Evolutionary conservation across 2,797 vertebrate species (phyloP), one percentile per base, ranked within the genome.

Genomic region (Myotis planiceps): DNA sequence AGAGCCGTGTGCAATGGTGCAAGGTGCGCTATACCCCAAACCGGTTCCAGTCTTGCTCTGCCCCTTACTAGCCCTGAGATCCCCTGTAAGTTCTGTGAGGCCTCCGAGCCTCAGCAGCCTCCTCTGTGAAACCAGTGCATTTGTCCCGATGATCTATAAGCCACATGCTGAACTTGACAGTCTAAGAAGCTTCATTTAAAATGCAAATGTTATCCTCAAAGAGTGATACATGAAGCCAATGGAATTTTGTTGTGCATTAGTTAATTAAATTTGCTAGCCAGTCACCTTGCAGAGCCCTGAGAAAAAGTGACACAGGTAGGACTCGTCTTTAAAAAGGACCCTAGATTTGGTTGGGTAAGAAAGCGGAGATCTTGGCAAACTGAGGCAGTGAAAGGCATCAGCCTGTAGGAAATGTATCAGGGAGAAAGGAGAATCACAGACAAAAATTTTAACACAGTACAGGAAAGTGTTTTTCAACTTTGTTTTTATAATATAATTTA

Each of bases 121-220:
- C 32, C 71, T 80, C 63, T 80, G 63, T 58, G 55, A 93, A 92
- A 82, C 60, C 27, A 85, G 88, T 6, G 5, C 82, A 76, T 92
- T 91, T 88, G 71, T 95, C 79, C 75, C 79, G 78, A 93, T 97
- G 88, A 96, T 90, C 90, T 88, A 69, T 75, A 75, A 85, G 75
- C 53, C 82, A 76, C 72, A 76, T 60, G 71, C 63, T 75, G 55
- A 85, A 75, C 34, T 63, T 86, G 89, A 92, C 78, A 71, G 87
- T 75, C 69, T 75, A 47, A 78, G 81, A 69, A 88, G 90, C 92
- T 95, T 97, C 96, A 95, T 97, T 97, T 94, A 97, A 97, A 96
- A 96, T 96, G 95, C 95, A 95, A 94, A 94, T 91, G 85, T 69
- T 90, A 65, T 82, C 69, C 66, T 85, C 88, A 92, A 83, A 92